Evolutionary conservation across 2,797 vertebrate species (phyloP).

Genomic region (Tangara arthus): DNA sequence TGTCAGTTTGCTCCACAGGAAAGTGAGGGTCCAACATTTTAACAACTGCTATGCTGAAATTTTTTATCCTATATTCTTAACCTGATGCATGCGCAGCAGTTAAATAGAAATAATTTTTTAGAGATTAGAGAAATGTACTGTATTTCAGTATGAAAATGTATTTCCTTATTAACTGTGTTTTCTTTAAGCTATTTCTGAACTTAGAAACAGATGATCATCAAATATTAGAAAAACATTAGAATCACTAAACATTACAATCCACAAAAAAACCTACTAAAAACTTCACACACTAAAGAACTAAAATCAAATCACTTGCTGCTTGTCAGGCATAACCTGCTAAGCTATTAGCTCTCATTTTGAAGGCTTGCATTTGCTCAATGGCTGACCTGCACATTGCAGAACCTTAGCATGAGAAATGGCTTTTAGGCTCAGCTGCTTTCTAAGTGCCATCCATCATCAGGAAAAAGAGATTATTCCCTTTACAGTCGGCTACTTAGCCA

Average conservation of each 20-base stretch:
- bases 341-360: neutral
- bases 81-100: neutral
- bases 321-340: neutral
- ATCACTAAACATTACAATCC: neutral
- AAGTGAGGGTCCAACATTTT: neutral
- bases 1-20: neutral
- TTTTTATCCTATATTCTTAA: neutral
- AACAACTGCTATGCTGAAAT: neutral
- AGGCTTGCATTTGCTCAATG: neutral
- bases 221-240: neutral
- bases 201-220: neutral
- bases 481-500: neutral
- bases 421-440: conserved; percentile 25
- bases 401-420: conserved; percentile 1
- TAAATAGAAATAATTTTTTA: neutral
- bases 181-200: neutral
- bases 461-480: conserved; percentile 35
- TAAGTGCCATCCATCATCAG: conserved; percentile 40
- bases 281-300: neutral
- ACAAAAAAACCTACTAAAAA: neutral
- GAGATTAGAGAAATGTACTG: neutral
- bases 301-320: neutral
- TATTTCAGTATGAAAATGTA: neutral
- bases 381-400: neutral
- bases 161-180: neutral